Base-by-base conservation (phyloP, 1,140 invertebrate species). In the Diachasmimorpha longicaudata region DNA sequence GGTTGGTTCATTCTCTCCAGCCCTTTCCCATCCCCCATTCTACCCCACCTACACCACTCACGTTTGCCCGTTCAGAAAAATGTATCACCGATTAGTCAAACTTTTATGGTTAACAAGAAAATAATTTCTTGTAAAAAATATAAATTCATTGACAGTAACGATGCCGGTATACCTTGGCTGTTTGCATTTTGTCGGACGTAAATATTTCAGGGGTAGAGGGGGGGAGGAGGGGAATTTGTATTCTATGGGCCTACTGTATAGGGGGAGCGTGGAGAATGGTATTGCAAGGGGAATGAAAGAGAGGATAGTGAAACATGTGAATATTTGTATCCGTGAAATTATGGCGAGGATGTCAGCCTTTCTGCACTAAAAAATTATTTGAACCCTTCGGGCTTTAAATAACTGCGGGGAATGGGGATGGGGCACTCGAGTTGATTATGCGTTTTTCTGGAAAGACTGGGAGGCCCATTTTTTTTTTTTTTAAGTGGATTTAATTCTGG, bases 61-160 rank as follows among this genome's bases (percentile, higher is more conserved):
- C 31, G 31, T 31, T 31, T 6, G 6, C 6, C 31, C 31, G 31
- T 55, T 63, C 4, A 69, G 74, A 78, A 76, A 72, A 78, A 78
- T 75, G 77, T 78, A 78, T 74, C 74, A 66, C 70, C 77, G 70
- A 73, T 78, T 78, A 78, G 77, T 78, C 73, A 78, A 78, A 76
- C 42, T 66, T 76, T 76, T 76, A 76, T 76, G 67, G 68, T 16
- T 63, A 63, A 42, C 58, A 63, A 25, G 23, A 63, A 63, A 63
- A 25, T 63, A 31, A 25, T 63, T 23, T 63, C 58, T 63, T 63
- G 58, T 25, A 4, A 31, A 63, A 63, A 63, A 63, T 25, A 63
- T 63, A 63, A 63, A 63, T 63, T 23, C 23, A 63, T 63, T 63
- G 58, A 63, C 58, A 63, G 58, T 63, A 63, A 63, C 58, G 58